Evolutionary conservation across 2,888 invertebrate genomes (phyloP).

Genomic region (Sturmia bella): DNA sequence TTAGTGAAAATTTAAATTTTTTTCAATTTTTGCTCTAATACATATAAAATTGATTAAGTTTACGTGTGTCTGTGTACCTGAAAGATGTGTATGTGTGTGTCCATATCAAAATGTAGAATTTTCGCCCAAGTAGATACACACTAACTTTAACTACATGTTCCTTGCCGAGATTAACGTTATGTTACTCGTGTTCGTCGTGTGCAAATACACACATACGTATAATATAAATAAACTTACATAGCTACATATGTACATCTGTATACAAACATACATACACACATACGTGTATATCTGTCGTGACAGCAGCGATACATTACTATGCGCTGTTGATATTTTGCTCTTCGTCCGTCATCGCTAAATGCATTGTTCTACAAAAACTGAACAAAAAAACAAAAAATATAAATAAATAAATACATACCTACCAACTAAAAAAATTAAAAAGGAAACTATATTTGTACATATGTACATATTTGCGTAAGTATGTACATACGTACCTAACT

Average conservation of each 20-base stretch:
- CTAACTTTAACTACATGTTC: conserved; percentile 66
- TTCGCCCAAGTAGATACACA: conserved; percentile 67
- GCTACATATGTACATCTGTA: conserved; percentile 16
- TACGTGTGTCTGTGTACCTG: conserved; percentile 16
- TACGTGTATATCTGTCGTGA: conserved; percentile 20
- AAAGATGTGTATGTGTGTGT: conserved; percentile 11
- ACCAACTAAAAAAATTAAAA: no score
- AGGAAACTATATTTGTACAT: no score
- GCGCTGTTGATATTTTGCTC: conserved; percentile 42
- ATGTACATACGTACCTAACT: no score
- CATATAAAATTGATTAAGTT: not conserved
- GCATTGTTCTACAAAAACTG: conserved; percentile 21
- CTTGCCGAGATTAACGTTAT: conserved; percentile 42
- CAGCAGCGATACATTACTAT: conserved; percentile 31
- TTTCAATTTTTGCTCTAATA: conserved; percentile 25
- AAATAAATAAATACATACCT: no score
- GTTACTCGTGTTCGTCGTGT: conserved; percentile 36
- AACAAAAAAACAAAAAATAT: conserved; percentile 31
- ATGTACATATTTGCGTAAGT: no score
- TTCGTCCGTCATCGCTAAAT: conserved; percentile 46
- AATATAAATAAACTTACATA: no score
- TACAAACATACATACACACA: no score
- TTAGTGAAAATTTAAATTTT: conserved; percentile 39
- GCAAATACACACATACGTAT: no score
- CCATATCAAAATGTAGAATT: conserved; percentile 47